Evolutionary conservation across 2,888 invertebrate species (phyloP).

Genomic region (Allygus modestus): DNA sequence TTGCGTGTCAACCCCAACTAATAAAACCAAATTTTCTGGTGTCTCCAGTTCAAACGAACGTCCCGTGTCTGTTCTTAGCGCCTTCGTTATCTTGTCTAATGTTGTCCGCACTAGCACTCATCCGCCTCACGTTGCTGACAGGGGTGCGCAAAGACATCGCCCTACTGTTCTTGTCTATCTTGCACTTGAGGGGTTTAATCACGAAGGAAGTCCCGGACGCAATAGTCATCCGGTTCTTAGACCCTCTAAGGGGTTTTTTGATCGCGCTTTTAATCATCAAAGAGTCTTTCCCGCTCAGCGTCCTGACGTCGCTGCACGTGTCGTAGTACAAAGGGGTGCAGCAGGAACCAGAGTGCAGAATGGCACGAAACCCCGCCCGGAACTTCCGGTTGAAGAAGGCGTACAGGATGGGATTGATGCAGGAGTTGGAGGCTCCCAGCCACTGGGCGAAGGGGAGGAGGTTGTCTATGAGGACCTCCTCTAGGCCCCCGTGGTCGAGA

Average conservation of each 20-base stretch:
- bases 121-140: slow-evolving; percentile 40
- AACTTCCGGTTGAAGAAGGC: slow-evolving; percentile 79
- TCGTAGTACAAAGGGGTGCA: slow-evolving; percentile 70
- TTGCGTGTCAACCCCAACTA: background rate
- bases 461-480: slow-evolving; percentile 71
- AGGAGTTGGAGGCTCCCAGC: slow-evolving; percentile 78
- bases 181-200: slow-evolving; percentile 64
- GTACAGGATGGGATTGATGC: slow-evolving; percentile 79
- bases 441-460: slow-evolving; percentile 76
- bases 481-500: slow-evolving; percentile 69
- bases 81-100: slow-evolving; percentile 55
- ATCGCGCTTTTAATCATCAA: slow-evolving; percentile 56
- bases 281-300: slow-evolving; percentile 61
- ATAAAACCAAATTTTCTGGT: background rate
- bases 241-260: slow-evolving; percentile 61
- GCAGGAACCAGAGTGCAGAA: slow-evolving; percentile 74
- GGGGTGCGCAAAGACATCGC: slow-evolving; percentile 67
- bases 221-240: slow-evolving; percentile 68
- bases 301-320: slow-evolving; percentile 61
- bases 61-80: slow-evolving; percentile 48
- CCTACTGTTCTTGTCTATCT: slow-evolving; percentile 60
- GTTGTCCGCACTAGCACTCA: slow-evolving; percentile 47
- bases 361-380: slow-evolving; percentile 76
- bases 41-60: slow-evolving; percentile 39
- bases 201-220: slow-evolving; percentile 64